A percentile compares a stretch with the other conserved stretches of the same genome.
These are phyloP conservation scores for Turritopsis rubra DNA, from an alignment of 30 jellyfish, hydroid and myxozoan genomes.

Conservation along the genomic window DNA sequence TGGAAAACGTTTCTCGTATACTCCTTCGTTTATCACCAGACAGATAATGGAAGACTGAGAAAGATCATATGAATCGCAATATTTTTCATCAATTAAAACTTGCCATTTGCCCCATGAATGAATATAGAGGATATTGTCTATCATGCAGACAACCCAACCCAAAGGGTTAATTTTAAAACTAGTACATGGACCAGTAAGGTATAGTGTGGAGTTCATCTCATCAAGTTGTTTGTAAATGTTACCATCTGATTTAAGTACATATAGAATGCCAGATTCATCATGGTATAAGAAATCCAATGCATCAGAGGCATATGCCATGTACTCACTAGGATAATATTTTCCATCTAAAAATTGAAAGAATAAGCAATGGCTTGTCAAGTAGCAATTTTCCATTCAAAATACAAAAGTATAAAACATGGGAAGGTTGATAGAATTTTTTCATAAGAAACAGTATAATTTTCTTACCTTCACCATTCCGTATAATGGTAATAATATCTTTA, in stretches of 20 bases:
- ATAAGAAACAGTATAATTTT: neutral
- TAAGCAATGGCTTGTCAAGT: too few relatives aligned
- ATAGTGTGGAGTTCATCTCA: neutral
- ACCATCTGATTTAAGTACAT: neutral
- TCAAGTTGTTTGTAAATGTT: neutral
- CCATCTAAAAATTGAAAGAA: neutral
- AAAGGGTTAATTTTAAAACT: neutral
- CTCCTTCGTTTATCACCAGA: neutral
- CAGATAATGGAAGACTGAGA: neutral
- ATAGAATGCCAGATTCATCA: neutral
- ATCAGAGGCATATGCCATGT: neutral
- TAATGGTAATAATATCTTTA: neutral
- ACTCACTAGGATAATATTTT: neutral
- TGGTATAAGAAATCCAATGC: neutral
- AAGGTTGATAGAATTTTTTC: too few relatives aligned
- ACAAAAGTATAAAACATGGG: too few relatives aligned
- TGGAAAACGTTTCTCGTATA: neutral
- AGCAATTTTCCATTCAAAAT: too few relatives aligned
- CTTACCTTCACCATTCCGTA: neutral
- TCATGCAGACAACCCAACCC: neutral
- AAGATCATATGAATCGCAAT: neutral
- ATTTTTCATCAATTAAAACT: neutral
- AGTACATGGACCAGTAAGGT: conserved; percentile 5
- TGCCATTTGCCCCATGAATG: neutral
- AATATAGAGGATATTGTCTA: neutral